These are phyloP conservation scores for Camponotus vicinus DNA, from an alignment of 1,140 invertebrate species.

Conservation along the genomic window DNA sequence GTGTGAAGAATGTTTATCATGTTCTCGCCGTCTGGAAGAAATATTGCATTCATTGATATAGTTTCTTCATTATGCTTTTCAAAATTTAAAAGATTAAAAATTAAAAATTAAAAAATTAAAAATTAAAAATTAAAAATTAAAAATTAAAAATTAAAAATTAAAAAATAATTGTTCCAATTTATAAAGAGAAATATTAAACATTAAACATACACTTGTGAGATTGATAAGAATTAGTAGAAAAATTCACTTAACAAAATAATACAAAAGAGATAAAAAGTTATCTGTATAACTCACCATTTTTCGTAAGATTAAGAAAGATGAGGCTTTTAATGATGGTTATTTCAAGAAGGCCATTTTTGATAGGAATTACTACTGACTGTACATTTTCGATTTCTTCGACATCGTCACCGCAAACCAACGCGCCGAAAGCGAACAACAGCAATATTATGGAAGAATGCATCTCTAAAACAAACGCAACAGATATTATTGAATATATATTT, in stretches of 20 bases:
- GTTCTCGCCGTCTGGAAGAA: slow-evolving; percentile 35
- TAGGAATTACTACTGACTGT: too few relatives aligned
- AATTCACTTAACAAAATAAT: not conserved
- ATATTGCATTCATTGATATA: not conserved
- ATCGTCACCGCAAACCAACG: not conserved
- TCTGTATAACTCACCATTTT: slow-evolving; percentile 23
- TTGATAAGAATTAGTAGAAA: not conserved
- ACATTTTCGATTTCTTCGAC: not conserved
- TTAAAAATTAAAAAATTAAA: too few relatives aligned
- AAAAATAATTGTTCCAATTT: not conserved
- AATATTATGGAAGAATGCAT: slow-evolving; percentile 23
- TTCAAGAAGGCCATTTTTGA: slow-evolving; percentile 5
- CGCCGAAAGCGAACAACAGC: not conserved
- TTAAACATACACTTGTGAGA: too few relatives aligned
- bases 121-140: too few relatives aligned
- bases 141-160: not conserved
- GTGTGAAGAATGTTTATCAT: slow-evolving; percentile 18
- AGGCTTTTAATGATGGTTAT: not conserved
- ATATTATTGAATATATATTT: not conserved
- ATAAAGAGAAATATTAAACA: not conserved
- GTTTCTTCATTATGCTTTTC: not conserved
- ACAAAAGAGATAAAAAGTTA: not conserved
- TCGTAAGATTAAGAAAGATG: not conserved
- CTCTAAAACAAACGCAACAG: not conserved
- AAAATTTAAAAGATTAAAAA: not conserved